Evolutionary conservation across 2,888 invertebrate species (phyloP), one percentile per base, ranked within the genome.

Genomic region (Augochlorella aurata): DNA sequence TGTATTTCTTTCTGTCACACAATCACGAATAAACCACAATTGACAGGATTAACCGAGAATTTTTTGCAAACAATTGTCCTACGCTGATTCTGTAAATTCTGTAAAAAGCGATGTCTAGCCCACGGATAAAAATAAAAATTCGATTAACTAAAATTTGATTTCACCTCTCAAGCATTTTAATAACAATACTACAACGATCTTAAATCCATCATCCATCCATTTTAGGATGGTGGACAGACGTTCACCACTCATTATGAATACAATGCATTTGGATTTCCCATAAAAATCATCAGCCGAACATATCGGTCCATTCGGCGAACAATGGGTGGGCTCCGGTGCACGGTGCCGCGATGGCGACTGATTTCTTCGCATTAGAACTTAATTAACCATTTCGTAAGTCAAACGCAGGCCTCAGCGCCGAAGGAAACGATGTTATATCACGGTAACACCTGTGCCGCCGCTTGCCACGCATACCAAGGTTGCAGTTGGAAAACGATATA

Each of bases 381-480:
- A 61, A 76, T 81, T 50, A 29, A 72, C 44, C 61, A 24, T 49
- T 45, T 76, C 58, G 69, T 29, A 65, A 65, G 68, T 67, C 24
- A 76, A 65, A 78, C 81, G 73, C 69, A 74, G 65, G 70, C 12
- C 50, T 47, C 38, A 44, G 49, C 58, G 67, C 21, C 54, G 79
- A 49, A 69, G 68, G 68, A 74, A 68, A 77, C 45, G 71, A 71
- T 45, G 58, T 78, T 72, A 65, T 65, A 63, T 84, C 72, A 65
- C 52, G 47, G 63, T 71, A 18, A 52, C 82, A 86, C 86, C 78
- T 86, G 85, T 77, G 58, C 65, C 45, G 67, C 58, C 44, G 68
- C 63, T 85, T 76, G 65, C 74, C 74, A 65, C 47, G 74, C 81
- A 70, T 74, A 75, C 68, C 74, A 83, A 83, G 77, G 82, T 85